Evolutionary conservation across 2,797 vertebrate species (phyloP), one percentile per base, ranked within the genome.

Genomic region (Pterois miles): DNA sequence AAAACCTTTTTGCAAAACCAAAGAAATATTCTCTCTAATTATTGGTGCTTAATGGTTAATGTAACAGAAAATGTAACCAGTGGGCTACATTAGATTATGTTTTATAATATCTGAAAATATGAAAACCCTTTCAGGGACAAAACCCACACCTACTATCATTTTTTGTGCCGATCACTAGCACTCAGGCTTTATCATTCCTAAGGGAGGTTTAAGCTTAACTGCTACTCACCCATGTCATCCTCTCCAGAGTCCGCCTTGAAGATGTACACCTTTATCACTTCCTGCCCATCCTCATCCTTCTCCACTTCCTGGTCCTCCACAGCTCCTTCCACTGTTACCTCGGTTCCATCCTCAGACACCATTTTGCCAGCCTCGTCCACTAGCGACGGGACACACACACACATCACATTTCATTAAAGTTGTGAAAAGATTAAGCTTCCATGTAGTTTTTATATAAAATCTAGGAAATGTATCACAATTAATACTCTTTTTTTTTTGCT

Each of bases 181-280:
- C n/a, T 54, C 16, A 33, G 20, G 14, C 38, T 6, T 27, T 5
- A 7, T 53, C 43, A 60, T 38, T 57, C 16, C 4, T 10, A 36
- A 16, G 16, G 52, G 20, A 46, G 5, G 25, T 10, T 36, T 18
- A 46, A 31, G 9, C 31, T 36, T 22, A 23, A 69, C 23, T 43
- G 71, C 56, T 29, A 83, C 96, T 96, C 92, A 97, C 98, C 98
- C 92, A 99, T 96, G 89, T 99, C 98, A 81, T 99, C 98, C 86
- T 99, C 98, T 76, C 97, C 98, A 29, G 97, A 97, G 86, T 99
- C 98, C 48, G 98, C 98, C 94, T 99, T 99, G 94, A 99, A 99
- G 95, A 99, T 99, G 94, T 99, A 99, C 85, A 99, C 98, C 89
- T 99, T 99, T 89, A 99, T 99, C 90, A 99, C 98, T 94, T 99